Percentiles rank a stretch among this genome's conserved stretches.
These are phyloP conservation scores for Oncorhynchus kisutch DNA, from an alignment of 2,113 vertebrate species.

Conservation along the genomic window DNA sequence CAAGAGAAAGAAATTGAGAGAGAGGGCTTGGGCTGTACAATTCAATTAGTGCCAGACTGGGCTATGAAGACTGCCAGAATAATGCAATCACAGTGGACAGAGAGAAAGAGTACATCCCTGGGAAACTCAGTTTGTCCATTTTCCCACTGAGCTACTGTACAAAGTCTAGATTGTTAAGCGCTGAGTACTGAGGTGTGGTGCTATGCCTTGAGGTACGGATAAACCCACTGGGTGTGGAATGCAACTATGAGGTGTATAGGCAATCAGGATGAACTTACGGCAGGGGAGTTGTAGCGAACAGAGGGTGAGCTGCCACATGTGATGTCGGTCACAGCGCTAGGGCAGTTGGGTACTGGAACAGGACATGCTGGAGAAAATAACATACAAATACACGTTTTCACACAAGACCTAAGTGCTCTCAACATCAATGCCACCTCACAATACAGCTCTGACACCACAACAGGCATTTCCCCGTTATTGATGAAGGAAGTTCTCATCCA, in stretches of 20 bases:
- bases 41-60: slow-evolving; percentile 31
- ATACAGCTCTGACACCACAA: no score
- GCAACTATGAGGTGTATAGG: not conserved
- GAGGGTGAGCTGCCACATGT: slow-evolving; percentile 89
- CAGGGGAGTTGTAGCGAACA: slow-evolving; percentile 89
- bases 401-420: no score
- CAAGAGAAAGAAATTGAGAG: not conserved
- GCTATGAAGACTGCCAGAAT: slow-evolving; percentile 28
- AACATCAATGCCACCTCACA: no score
- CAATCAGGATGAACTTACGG: slow-evolving; percentile 77
- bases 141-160: slow-evolving; percentile 7
- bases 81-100: slow-evolving; percentile 30
- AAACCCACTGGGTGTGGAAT: no score
- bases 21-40: slow-evolving; percentile 17
- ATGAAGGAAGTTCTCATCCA: not conserved
- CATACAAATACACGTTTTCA: not conserved
- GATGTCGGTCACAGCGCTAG: slow-evolving; percentile 81
- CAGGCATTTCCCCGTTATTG: no score
- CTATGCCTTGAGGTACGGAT: not conserved
- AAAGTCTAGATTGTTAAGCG: not conserved
- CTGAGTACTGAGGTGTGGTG: not conserved
- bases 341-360: slow-evolving; percentile 84
- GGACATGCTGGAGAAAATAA: slow-evolving; percentile 81
- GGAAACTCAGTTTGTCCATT: not conserved
- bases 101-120: slow-evolving; percentile 21